phyloP scores from a whole-genome alignment of 2,888 invertebrate species.

The Empis livida region DNA sequence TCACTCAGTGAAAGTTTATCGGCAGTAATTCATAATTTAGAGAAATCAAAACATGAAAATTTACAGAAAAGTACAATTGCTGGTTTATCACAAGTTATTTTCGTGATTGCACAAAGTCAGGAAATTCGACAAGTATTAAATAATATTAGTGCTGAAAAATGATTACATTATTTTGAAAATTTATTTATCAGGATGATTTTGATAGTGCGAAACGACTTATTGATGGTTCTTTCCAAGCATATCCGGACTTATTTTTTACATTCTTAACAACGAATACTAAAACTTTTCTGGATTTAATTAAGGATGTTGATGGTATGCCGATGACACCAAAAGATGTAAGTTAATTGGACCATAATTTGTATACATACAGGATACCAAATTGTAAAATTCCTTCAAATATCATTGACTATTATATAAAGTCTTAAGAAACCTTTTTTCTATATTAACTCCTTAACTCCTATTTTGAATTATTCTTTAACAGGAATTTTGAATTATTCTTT shows the following conservation, averaged over 20 bases:
- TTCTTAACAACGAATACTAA: conserved; percentile 38
- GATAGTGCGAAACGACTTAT: conserved; percentile 12
- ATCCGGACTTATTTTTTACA: conserved; percentile 40
- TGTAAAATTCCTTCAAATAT: no score
- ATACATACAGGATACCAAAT: background rate
- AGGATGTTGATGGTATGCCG: background rate
- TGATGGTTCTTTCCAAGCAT: conserved; percentile 11
- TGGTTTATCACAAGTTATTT: conserved; percentile 37
- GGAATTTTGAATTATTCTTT: conserved; percentile 1
- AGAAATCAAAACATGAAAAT: conserved; percentile 36
- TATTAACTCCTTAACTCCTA: no score
- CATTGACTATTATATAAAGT: no score
- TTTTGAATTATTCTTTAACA: no score
- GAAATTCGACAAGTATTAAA: conserved; percentile 29
- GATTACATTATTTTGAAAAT: background rate
- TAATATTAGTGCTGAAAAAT: background rate
- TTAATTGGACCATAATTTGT: background rate
- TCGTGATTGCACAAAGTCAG: conserved; percentile 41
- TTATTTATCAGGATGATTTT: conserved; percentile 11
- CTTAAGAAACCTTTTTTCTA: no score
- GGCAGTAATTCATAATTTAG: conserved; percentile 36
- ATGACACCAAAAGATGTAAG: conserved; percentile 4
- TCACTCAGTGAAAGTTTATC: conserved; percentile 34
- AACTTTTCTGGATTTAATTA: conserved; percentile 36
- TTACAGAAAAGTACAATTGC: background rate